Base-by-base conservation (phyloP, 2,888 invertebrate genomes). In the Ormyrus rosae region DNA sequence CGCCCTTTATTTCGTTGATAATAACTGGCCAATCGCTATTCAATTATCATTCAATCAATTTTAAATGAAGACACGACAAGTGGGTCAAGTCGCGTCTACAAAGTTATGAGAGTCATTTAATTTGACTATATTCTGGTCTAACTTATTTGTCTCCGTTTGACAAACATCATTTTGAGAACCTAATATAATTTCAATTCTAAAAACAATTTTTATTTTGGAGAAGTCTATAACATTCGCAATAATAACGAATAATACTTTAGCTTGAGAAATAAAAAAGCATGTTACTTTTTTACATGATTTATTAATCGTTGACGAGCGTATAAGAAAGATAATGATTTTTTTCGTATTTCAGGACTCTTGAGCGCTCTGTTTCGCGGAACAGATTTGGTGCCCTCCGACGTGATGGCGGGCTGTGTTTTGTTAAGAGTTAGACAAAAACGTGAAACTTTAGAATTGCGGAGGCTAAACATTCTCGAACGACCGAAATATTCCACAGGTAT, bases 371-470 rank as follows among this genome's bases (percentile, higher is more conserved):
- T 97, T 90, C 93, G 97, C 86, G 96, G 96, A 83, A 95, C 96
- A 7, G 97, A 98, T 91, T 91, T 97, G 60, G 97, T 98, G 0
- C 96, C 97, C 0, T 96, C 97, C 0, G 98, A 98, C 90, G 94
- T 97, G 13, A 94, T 96, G 77, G 97, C 97, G 10, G 98, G 97
- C 10, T 94, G 96, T 86, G 94, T 98, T 45, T 93, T 98, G n/a
- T 92, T 97, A 5, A 92, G 95, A 84, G 94, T 96, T 5, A 93
- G 95, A 75, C 95, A 95, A 88, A 96, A 95, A 88, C 91, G 95
- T 11, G 95, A 95, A 87, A 94, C 94, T 0, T 91, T 95, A 83
- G 95, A 95, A 89, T 93, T 94, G 91, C 91, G 95, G 56, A 92
- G 95, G 83, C 93, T 95, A 81, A 94, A 93, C 84, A 91, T 93